Base-by-base conservation (phyloP, 2,797 vertebrate genomes). In the Siniperca obscura region DNA sequence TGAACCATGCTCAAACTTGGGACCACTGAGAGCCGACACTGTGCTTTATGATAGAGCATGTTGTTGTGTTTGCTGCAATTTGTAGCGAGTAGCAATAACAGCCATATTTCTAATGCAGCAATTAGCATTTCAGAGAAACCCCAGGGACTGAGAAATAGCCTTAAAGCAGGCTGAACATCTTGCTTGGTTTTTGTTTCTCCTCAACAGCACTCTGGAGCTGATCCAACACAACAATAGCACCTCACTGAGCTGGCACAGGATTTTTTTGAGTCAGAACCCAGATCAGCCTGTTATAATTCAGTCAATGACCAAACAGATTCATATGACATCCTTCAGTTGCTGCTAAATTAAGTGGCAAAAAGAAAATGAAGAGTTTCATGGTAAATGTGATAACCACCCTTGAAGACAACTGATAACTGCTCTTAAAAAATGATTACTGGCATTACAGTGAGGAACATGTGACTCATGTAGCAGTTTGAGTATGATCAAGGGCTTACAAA, bases 41-140 rank as follows among this genome's bases (percentile, higher is more conserved):
- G 83, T 56, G 83, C 87, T 89, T 90, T 82, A 73, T 92, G 92
- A 94, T 88, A 12, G 80, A 91, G 88, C 78, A 50, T 85, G 90
- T 89, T 91, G 91, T 92, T 89, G 91, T 89, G 84, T 93, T 89
- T 90, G 78, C 92, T 60, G 91, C 90, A 92, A 93, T 95, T 94
- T 93, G 94, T 90, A 91, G 86, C 40, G 56, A 76, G 79, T 16
- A 38, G 30, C 88, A 88, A 80, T 90, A 89, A 91, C 87, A 90
- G 79, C 83, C 87, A 91, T 93, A 90, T 93, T 93, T 93, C 91
- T 89, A 91, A 93, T 88, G 82, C 88, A 71, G 87, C 91, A 93
- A 93, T 94, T 94, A 94, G 94, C 89, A 93, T 93, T 91, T 91
- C 77, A 75, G 83, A 90, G 77, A 85, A 87, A 82, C 82, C 83